Conservation (phyloP, 2,113 vertebrate species). For the Emydocephalus ijimae region DNA sequence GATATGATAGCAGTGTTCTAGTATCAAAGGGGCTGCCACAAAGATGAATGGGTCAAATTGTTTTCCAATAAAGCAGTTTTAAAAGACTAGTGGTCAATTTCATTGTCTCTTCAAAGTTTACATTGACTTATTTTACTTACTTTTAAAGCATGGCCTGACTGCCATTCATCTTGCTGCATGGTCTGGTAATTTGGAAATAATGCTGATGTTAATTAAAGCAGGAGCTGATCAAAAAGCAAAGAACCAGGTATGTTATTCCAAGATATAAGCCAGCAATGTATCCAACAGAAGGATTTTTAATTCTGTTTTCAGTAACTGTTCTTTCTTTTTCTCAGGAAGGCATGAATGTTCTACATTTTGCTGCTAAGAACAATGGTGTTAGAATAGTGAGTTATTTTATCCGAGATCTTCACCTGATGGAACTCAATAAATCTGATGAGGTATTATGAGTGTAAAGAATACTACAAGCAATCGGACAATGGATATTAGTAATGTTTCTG, state of each 20-base stretch:
- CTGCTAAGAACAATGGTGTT: slow-evolving; percentile 81
- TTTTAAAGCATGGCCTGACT: slow-evolving; percentile 79
- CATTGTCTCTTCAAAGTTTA: slow-evolving; percentile 29
- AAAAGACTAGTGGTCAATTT: neutral
- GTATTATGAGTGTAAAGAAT: slow-evolving; percentile 48
- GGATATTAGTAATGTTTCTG: neutral
- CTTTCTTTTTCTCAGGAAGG: slow-evolving; percentile 72
- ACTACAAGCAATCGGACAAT: neutral
- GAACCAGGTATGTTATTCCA: slow-evolving; percentile 73
- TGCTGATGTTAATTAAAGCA: slow-evolving; percentile 81
- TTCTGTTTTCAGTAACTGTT: neutral
- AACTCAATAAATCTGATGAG: slow-evolving; percentile 79
- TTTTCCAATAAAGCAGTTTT: neutral
- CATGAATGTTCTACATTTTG: slow-evolving; percentile 85
- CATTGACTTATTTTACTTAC: slow-evolving; percentile 48
- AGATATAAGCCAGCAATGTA: neutral
- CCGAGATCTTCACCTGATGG: slow-evolving; percentile 82
- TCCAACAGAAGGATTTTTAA: neutral
- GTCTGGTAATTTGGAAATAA: slow-evolving; percentile 83
- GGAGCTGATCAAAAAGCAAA: slow-evolving; percentile 83
- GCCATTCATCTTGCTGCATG: slow-evolving; percentile 87
- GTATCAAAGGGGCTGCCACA: neutral
- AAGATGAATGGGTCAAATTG: neutral
- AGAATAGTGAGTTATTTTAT: slow-evolving; percentile 82
- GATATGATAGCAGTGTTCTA: neutral